A percentile compares a stretch with the other conserved stretches of the same genome.
These are phyloP conservation scores for Spisula solida DNA, from an alignment of 2,888 invertebrate species.

Conservation along the genomic window DNA sequence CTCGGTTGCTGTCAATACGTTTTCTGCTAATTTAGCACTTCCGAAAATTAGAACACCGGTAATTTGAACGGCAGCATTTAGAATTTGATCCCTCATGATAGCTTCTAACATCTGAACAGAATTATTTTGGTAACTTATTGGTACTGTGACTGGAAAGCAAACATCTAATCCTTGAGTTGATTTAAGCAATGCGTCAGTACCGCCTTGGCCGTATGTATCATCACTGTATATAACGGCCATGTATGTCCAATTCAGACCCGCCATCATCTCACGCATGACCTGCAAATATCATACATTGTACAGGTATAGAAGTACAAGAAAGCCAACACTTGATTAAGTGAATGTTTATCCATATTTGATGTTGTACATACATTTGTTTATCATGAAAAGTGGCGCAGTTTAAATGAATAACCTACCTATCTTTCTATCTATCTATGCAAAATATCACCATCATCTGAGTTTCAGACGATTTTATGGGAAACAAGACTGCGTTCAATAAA, in stretches of 20 bases:
- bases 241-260: slow-evolving; percentile 60
- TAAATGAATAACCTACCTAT: no score
- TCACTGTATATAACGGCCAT: slow-evolving; percentile 63
- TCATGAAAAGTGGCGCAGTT: no score
- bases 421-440: no score
- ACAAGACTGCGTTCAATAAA: no score
- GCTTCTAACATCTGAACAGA: slow-evolving; percentile 24
- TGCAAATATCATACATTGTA: slow-evolving; percentile 34
- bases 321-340: no score
- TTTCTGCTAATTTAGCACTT: slow-evolving; percentile 35
- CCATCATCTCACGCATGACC: slow-evolving; percentile 52
- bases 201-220: slow-evolving; percentile 64
- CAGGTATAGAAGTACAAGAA: no score
- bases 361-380: no score
- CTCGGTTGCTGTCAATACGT: slow-evolving; percentile 52
- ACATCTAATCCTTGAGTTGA: slow-evolving; percentile 35
- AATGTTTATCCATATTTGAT: no score
- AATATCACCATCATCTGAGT: no score
- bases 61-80: slow-evolving; percentile 35
- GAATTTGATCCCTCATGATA: slow-evolving; percentile 23
- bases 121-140: background rate
- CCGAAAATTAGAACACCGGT: slow-evolving; percentile 60
- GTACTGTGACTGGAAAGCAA: slow-evolving; percentile 55
- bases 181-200: slow-evolving; percentile 34
- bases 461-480: no score